Evolutionary conservation across 1,140 invertebrate species (phyloP).

Genomic region (Acromyrmex echinatior): DNA sequence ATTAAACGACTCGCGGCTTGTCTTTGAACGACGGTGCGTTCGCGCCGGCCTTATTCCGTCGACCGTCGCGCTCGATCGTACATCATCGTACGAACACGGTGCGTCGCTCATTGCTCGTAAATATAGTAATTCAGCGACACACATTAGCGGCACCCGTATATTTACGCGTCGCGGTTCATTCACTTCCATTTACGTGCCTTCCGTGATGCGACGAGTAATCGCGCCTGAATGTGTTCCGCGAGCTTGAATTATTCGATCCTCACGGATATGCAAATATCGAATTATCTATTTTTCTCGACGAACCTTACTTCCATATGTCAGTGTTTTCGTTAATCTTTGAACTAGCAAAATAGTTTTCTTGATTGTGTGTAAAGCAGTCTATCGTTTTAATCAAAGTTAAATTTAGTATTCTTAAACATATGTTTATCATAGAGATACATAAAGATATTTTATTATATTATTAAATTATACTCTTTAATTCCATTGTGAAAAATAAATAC

Average conservation of each 20-base stretch:
- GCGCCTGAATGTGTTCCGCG: neutral
- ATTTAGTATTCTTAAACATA: neutral
- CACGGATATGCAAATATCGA: neutral
- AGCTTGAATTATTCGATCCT: neutral
- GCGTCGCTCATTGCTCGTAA: constrained; percentile 67
- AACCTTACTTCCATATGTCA: neutral
- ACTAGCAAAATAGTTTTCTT: neutral
- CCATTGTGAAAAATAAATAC: neutral
- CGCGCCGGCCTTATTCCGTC: constrained; percentile 25
- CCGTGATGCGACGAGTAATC: constrained; percentile 37
- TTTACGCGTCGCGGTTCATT: constrained; percentile 58
- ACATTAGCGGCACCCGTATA: constrained; percentile 51
- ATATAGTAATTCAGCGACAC: constrained; percentile 69
- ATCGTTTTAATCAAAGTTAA: neutral
- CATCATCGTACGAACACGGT: constrained; percentile 49
- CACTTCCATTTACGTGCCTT: constrained; percentile 53
- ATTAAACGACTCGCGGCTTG: constrained; percentile 63
- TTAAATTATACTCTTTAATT: neutral
- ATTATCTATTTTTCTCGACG: neutral
- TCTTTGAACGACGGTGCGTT: constrained; percentile 21
- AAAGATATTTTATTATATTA: constrained; percentile 4
- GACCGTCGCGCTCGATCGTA: constrained; percentile 44
- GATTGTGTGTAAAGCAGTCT: neutral
- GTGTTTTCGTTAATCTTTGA: neutral
- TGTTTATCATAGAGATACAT: neutral